Conservation (phyloP, 2,888 invertebrate species). For the Cephus pulcher region DNA sequence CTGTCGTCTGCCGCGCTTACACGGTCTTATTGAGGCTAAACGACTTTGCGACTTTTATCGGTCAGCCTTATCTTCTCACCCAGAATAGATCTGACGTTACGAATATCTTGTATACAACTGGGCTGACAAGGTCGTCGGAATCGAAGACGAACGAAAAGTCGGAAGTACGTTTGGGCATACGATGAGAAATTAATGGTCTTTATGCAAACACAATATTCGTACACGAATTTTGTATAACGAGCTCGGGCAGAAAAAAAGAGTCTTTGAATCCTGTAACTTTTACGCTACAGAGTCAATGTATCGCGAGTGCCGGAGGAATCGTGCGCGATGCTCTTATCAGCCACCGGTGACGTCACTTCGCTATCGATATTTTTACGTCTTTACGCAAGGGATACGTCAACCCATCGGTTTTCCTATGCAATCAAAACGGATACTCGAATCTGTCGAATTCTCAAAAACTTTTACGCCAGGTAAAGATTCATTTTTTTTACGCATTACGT, state of each 20-base stretch:
- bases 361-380: not conserved
- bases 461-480: not conserved
- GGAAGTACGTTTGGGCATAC: too few species aligned
- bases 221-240: too few species aligned
- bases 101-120: too few species aligned
- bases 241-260: not conserved
- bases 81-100: not conserved
- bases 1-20: not conserved
- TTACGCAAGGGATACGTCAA: not conserved
- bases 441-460: not conserved
- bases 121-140: too few species aligned
- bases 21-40: not conserved
- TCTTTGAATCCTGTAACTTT: not conserved
- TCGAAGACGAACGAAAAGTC: too few species aligned
- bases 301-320: not conserved
- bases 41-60: not conserved
- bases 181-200: too few species aligned
- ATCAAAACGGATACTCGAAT: not conserved
- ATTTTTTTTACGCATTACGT: not conserved
- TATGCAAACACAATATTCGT: too few species aligned
- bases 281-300: not conserved
- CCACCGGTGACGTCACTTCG: constrained; percentile 1
- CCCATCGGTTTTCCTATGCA: not conserved
- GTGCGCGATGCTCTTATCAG: not conserved
- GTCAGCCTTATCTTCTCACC: not conserved